These are phyloP conservation scores for Gandaritis pyraliata DNA, from an alignment of 2,888 invertebrate genomes.

Conservation along the genomic window DNA sequence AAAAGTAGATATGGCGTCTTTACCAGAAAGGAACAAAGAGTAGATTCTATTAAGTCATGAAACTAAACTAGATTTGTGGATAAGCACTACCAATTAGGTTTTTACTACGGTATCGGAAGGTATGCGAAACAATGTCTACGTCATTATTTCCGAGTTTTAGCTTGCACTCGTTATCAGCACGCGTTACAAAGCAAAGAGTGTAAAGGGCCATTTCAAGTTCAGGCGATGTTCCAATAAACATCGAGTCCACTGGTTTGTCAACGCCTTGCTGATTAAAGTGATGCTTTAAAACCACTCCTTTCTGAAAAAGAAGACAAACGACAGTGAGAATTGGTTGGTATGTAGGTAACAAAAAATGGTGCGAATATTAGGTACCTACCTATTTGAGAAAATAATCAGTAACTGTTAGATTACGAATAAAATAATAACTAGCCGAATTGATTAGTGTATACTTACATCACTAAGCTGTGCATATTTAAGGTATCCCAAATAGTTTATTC, in stretches of 20 bases:
- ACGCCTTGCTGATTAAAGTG: slow-evolving; percentile 88
- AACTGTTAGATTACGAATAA: background rate
- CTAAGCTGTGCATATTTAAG: slow-evolving; percentile 88
- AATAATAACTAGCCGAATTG: too few relatives aligned
- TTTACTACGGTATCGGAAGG: slow-evolving; percentile 90
- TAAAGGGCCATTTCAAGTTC: slow-evolving; percentile 96
- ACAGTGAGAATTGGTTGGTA: background rate
- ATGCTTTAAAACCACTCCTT: slow-evolving; percentile 89
- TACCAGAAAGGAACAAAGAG: too few relatives aligned
- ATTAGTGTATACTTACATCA: slow-evolving; percentile 82
- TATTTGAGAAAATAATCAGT: too few relatives aligned
- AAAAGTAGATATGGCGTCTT: too few relatives aligned
- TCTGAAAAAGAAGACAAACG: slow-evolving; percentile 78
- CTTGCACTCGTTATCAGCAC: slow-evolving; percentile 90
- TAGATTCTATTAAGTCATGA: too few relatives aligned
- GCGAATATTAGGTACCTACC: too few relatives aligned
- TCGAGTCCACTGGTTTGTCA: slow-evolving; percentile 90
- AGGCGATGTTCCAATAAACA: slow-evolving; percentile 94
- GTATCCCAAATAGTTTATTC: slow-evolving; percentile 91
- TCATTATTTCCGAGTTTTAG: slow-evolving; percentile 88
- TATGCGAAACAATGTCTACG: slow-evolving; percentile 90
- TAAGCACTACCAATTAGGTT: slow-evolving; percentile 92
- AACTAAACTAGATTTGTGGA: slow-evolving; percentile 85
- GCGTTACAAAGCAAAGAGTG: slow-evolving; percentile 92
- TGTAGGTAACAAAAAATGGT: background rate